Percentiles rank a stretch among this genome's conserved stretches.
Evolutionary conservation across 2,113 vertebrate species (phyloP).

Genomic region (Mohoua ochrocephala): DNA sequence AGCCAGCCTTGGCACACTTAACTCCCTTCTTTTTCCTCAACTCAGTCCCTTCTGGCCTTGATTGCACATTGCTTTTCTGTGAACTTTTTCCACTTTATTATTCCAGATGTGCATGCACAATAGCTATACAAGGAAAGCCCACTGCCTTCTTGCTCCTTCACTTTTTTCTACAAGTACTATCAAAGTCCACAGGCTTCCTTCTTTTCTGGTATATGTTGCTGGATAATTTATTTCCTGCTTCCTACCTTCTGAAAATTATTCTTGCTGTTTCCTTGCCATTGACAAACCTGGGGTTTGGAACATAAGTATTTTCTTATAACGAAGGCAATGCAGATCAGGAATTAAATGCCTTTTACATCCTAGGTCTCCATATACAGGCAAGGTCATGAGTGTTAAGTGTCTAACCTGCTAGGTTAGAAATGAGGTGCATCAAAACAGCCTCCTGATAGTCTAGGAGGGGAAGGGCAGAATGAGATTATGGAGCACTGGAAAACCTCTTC

Average conservation of each 20-base stretch:
- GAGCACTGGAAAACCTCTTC: neutral
- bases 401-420: neutral
- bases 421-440: neutral
- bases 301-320: neutral
- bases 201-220: neutral
- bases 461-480: neutral
- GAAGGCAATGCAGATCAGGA: neutral
- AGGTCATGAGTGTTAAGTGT: neutral
- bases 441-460: neutral
- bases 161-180: neutral
- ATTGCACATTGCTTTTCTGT: neutral
- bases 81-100: constrained; percentile 12
- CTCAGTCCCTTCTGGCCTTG: neutral
- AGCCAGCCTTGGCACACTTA: neutral
- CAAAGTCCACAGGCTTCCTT: neutral
- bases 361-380: neutral
- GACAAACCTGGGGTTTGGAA: neutral
- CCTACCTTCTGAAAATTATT: neutral
- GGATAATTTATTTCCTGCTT: neutral
- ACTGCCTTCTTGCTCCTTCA: neutral
- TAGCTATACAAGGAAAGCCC: neutral
- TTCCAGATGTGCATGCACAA: neutral
- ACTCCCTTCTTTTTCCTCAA: neutral
- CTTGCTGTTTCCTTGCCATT: neutral
- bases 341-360: neutral